Conservation (phyloP, 2,888 invertebrate genomes). For the Actias luna region DNA sequence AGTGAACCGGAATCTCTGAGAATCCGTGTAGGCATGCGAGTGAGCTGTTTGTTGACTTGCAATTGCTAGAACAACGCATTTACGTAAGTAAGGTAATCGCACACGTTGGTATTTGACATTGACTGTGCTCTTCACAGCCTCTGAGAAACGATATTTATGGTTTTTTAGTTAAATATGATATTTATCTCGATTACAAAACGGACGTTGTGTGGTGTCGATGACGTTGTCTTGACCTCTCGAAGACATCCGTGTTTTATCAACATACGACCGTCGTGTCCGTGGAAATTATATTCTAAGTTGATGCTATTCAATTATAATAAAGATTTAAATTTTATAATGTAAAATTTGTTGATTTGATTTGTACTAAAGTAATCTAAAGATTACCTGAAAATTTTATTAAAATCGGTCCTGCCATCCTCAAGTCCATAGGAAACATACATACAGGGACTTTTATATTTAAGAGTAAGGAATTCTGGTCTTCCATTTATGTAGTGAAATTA, state of each 20-base stretch:
- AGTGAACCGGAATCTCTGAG: slow-evolving; percentile 68
- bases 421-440: too few species aligned
- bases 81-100: slow-evolving; percentile 33
- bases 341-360: too few species aligned
- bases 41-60: slow-evolving; percentile 43
- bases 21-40: slow-evolving; percentile 55
- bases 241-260: slow-evolving; percentile 28
- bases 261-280: slow-evolving; percentile 17
- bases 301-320: slow-evolving; percentile 21
- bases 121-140: slow-evolving; percentile 19
- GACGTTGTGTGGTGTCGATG: slow-evolving; percentile 23
- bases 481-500: too few species aligned
- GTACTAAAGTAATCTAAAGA: too few species aligned
- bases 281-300: slow-evolving; percentile 21
- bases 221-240: slow-evolving; percentile 27
- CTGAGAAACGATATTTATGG: slow-evolving; percentile 17
- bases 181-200: slow-evolving; percentile 18
- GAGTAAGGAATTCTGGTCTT: too few species aligned
- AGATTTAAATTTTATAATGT: background rate
- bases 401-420: too few species aligned
- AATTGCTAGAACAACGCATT: slow-evolving; percentile 38
- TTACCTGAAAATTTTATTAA: too few species aligned
- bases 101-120: slow-evolving; percentile 25
- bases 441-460: too few species aligned
- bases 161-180: slow-evolving; percentile 15